Percentiles rank a stretch among this genome's conserved stretches.
Evolutionary conservation across 2,888 invertebrate species (phyloP).

Genomic region (Theodoxus fluviatilis): DNA sequence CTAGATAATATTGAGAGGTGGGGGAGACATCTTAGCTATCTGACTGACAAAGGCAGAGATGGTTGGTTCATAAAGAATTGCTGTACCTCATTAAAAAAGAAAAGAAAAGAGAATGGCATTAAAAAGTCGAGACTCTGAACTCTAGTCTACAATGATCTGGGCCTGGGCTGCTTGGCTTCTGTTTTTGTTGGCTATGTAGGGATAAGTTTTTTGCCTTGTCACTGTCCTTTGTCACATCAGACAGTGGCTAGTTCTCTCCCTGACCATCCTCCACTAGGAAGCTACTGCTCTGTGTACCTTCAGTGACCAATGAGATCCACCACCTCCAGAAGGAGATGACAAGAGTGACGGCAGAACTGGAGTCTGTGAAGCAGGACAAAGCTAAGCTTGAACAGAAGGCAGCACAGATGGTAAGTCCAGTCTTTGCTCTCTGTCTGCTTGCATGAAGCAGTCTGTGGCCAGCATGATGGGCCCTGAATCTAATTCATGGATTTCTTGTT

Average conservation of each 20-base stretch:
- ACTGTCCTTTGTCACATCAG: neutral
- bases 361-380: constrained; percentile 52
- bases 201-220: neutral
- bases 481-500: neutral
- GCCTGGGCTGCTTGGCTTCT: too few species aligned
- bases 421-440: neutral
- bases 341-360: constrained; percentile 59
- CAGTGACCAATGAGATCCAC: constrained; percentile 66
- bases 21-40: too few species aligned
- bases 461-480: neutral
- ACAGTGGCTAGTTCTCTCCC: neutral
- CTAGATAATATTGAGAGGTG: too few species aligned
- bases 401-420: constrained; percentile 54
- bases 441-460: neutral
- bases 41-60: too few species aligned
- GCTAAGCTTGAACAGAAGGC: constrained; percentile 62
- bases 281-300: constrained; percentile 10
- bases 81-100: neutral
- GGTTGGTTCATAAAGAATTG: too few species aligned
- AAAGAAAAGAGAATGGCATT: neutral
- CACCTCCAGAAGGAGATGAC: constrained; percentile 62
- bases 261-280: neutral
- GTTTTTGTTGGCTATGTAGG: neutral
- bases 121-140: neutral
- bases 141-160: too few species aligned